These are phyloP conservation scores for Lordiphosa fenestrarum DNA, from an alignment of 2,888 invertebrate species.

Conservation along the genomic window DNA sequence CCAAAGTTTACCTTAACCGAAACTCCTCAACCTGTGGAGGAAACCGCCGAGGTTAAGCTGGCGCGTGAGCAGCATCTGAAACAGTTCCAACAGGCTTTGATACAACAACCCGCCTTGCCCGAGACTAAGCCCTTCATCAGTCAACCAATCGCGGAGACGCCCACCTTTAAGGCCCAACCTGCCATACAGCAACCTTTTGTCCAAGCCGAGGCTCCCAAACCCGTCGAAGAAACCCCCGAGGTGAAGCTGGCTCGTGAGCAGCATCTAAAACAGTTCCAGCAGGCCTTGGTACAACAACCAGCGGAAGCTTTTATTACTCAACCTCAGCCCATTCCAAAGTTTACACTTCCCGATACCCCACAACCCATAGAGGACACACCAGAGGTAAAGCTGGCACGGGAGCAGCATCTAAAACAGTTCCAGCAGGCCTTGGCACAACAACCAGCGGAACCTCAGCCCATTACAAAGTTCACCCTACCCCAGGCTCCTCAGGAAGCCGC, in stretches of 20 bases:
- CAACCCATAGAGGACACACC: conserved; percentile 52
- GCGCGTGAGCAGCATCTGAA: conserved; percentile 64
- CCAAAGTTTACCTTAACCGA: neutral
- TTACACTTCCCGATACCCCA: too few species aligned
- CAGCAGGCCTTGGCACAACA: conserved; percentile 48
- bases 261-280: conserved; percentile 60
- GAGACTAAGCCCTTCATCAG: neutral
- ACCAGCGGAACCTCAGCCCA: conserved; percentile 21
- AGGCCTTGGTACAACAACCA: conserved; percentile 43
- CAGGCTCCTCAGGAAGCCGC: neutral
- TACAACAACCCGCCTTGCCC: conserved; percentile 26
- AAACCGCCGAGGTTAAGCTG: conserved; percentile 62
- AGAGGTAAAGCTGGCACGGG: conserved; percentile 62
- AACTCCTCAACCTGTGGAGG: conserved; percentile 39
- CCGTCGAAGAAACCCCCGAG: conserved; percentile 60
- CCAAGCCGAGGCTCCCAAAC: conserved; percentile 20
- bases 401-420: conserved; percentile 58
- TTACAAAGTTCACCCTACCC: too few species aligned
- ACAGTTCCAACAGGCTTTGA: conserved; percentile 49
- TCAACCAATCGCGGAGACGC: conserved; percentile 1
- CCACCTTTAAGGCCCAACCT: too few species aligned
- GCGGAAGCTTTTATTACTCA: conserved; percentile 8
- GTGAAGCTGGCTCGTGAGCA: conserved; percentile 66
- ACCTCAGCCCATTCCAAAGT: neutral
- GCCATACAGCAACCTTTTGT: too few species aligned